Percentiles rank a stretch among this genome's conserved stretches.
phyloP scores from a whole-genome alignment of 2,797 vertebrate species.

The Falco peregrinus region DNA sequence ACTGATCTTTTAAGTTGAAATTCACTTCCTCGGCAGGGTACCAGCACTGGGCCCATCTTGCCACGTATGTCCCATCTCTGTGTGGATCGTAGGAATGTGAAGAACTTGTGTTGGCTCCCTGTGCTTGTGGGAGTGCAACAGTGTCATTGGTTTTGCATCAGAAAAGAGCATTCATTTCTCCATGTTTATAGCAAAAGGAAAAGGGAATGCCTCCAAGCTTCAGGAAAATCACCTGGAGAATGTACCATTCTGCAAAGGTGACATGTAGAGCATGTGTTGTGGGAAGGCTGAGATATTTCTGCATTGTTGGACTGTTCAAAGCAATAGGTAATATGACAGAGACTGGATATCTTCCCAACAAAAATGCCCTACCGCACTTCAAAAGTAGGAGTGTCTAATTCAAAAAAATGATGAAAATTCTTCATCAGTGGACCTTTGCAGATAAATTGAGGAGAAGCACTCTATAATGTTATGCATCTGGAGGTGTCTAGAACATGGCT shows the following conservation, averaged over 20 bases:
- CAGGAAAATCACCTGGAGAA: background rate
- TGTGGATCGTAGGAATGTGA: background rate
- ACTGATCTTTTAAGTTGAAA: background rate
- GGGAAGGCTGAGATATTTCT: background rate
- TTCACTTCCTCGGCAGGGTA: background rate
- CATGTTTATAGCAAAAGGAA: background rate
- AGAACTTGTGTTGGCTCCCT: background rate
- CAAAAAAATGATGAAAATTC: background rate
- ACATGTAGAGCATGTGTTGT: rapidly evolving
- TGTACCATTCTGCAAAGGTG: background rate
- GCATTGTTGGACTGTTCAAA: background rate
- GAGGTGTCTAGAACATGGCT: background rate
- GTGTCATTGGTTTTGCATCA: background rate
- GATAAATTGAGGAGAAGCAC: background rate
- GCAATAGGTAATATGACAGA: background rate
- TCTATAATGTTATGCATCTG: background rate
- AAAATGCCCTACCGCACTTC: background rate
- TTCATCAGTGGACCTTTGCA: background rate
- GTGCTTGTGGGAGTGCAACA: background rate
- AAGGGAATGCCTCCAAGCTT: background rate
- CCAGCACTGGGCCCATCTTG: background rate
- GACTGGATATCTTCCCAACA: background rate
- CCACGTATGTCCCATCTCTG: slow-evolving; percentile 46
- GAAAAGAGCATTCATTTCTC: background rate
- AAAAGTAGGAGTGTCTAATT: background rate